Conservation (phyloP, 2,888 invertebrate genomes). For the Tupiocoris notatus region DNA sequence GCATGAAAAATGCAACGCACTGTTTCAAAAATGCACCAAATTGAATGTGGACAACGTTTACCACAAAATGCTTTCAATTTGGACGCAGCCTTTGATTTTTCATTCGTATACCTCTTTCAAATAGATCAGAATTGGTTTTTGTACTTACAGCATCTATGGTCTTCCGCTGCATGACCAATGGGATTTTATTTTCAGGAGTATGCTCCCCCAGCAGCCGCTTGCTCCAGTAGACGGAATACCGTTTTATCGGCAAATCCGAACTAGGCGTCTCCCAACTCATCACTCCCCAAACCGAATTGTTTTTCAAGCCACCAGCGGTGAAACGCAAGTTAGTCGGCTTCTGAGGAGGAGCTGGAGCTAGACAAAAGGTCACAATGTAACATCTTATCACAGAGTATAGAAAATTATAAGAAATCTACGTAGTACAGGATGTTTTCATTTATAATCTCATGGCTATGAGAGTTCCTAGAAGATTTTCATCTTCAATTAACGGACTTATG, state of each 20-base stretch:
- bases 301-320: constrained; percentile 50
- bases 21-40: neutral
- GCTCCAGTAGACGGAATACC: constrained; percentile 75
- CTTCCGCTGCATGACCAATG: constrained; percentile 64
- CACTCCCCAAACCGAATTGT: constrained; percentile 58
- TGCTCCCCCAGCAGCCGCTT: constrained; percentile 57
- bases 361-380: neutral
- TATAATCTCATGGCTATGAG: too few species aligned
- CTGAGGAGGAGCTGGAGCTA: constrained; percentile 25
- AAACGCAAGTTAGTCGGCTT: constrained; percentile 8
- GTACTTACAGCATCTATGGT: constrained; percentile 63
- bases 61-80: neutral
- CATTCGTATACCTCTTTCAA: too few species aligned
- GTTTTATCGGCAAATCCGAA: constrained; percentile 69
- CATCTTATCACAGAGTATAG: too few species aligned
- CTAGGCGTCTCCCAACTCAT: constrained; percentile 69
- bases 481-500: too few species aligned
- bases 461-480: too few species aligned
- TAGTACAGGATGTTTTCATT: too few species aligned
- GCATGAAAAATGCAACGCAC: neutral
- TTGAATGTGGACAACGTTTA: neutral
- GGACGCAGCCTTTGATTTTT: too few species aligned
- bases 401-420: too few species aligned
- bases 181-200: constrained; percentile 54
- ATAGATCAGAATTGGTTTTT: neutral